Conservation (phyloP, 2,888 invertebrate species). For the Heteromurus nitidus region DNA sequence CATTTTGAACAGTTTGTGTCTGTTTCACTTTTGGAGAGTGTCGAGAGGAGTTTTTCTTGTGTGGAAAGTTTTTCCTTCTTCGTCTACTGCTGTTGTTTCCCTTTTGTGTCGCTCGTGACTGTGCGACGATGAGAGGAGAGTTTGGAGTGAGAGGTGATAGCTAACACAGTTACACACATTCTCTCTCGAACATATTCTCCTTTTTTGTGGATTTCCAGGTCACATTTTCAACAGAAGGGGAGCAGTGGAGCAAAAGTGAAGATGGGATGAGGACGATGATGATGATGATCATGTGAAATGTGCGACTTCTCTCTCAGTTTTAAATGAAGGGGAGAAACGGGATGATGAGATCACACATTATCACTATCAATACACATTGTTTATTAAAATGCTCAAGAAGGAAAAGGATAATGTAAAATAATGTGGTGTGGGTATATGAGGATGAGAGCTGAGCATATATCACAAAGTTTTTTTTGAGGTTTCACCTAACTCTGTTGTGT, state of each 20-base stretch:
- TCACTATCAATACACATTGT: neutral
- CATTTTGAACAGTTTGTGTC: neutral
- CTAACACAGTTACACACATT: conserved; percentile 37
- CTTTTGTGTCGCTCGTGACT: too few relatives aligned
- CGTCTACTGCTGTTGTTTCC: too few relatives aligned
- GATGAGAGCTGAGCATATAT: too few relatives aligned
- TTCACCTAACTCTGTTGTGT: neutral
- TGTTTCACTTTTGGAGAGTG: too few relatives aligned
- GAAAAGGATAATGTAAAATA: neutral
- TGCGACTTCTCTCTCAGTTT: too few relatives aligned
- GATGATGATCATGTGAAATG: too few relatives aligned
- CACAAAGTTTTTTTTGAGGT: conserved; percentile 26
- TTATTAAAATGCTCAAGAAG: neutral
- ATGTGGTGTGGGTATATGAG: too few relatives aligned
- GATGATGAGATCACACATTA: neutral
- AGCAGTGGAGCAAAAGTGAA: conserved; percentile 51
- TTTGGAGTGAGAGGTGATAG: too few relatives aligned
- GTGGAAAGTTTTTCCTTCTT: conserved; percentile 29
- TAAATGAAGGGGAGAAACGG: neutral
- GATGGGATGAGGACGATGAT: too few relatives aligned
- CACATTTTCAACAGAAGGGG: conserved; percentile 23
- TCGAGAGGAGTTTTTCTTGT: too few relatives aligned
- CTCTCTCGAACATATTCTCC: neutral
- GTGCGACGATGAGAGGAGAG: too few relatives aligned
- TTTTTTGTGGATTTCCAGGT: conserved; percentile 58